Conservation (phyloP, 2,113 vertebrate species). For the Illadopsis cleaveri region DNA sequence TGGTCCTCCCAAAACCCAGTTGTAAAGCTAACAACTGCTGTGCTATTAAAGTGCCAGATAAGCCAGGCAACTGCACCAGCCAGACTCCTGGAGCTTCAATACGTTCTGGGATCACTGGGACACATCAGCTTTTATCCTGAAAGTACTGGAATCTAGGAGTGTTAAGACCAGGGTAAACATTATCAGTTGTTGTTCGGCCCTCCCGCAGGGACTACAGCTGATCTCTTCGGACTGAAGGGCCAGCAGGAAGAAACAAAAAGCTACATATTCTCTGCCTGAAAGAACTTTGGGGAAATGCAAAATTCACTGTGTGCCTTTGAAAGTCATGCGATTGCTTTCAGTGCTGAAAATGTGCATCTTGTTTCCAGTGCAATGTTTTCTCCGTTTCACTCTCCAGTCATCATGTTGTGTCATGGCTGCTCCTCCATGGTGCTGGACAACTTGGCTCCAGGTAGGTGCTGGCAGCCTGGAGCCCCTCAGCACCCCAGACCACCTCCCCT, state of each 20-base stretch:
- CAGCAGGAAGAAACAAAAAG: background rate
- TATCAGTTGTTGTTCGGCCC: background rate
- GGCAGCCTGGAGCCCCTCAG: background rate
- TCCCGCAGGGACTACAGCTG: background rate
- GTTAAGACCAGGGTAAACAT: background rate
- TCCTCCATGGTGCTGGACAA: fast-evolving
- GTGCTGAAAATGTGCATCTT: background rate
- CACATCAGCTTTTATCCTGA: background rate
- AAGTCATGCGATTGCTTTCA: background rate
- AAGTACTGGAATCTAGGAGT: background rate
- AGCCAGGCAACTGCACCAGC: background rate
- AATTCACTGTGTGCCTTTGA: background rate
- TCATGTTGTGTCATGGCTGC: background rate
- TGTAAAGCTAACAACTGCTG: constrained; percentile 14
- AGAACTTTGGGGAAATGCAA: background rate
- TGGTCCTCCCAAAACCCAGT: fast-evolving
- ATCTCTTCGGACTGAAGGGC: background rate
- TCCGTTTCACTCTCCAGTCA: background rate
- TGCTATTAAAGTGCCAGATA: background rate
- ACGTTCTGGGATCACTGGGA: background rate
- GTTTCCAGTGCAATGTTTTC: background rate
- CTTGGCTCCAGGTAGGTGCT: background rate
- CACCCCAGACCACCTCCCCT: background rate
- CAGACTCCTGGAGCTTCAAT: background rate
- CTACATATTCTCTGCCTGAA: background rate